Percentiles rank a stretch among this genome's conserved stretches.
These are phyloP conservation scores for Parazoanthus atlanticus DNA, from an alignment of 92 coral and sea anemone genomes.

Conservation along the genomic window DNA sequence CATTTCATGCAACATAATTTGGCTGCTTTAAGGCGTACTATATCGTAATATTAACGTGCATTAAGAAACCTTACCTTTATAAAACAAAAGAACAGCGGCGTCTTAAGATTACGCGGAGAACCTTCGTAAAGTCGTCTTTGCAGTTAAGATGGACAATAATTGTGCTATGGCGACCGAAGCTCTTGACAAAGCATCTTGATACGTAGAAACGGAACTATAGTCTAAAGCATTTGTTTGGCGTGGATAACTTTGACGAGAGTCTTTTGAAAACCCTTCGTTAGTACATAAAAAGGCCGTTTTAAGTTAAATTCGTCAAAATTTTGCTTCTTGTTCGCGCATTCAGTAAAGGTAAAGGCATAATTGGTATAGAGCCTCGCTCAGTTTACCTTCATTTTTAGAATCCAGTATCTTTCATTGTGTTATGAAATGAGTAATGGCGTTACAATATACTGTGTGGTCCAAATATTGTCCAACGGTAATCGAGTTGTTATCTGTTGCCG, in stretches of 20 bases:
- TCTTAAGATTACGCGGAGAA: not conserved
- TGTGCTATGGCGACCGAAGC: not conserved
- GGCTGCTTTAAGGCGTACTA: not conserved
- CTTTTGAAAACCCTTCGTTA: not conserved
- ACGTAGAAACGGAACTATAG: not conserved
- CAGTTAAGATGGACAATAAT: not conserved
- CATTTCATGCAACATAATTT: not conserved
- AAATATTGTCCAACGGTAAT: no score
- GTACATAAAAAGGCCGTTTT: not conserved
- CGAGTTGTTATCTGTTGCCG: not conserved
- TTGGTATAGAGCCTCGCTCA: no score
- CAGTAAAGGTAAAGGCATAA: no score
- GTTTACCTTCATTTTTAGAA: no score
- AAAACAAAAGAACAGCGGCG: not conserved
- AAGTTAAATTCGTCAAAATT: no score
- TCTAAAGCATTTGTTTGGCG: not conserved
- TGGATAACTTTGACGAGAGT: not conserved
- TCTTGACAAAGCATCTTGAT: not conserved
- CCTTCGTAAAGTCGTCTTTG: not conserved
- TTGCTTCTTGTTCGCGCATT: no score
- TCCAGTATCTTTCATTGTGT: not conserved
- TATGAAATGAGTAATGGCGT: not conserved
- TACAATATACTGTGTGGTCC: no score
- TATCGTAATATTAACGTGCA: not conserved
- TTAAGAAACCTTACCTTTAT: not conserved